Evolutionary conservation across 2,888 invertebrate genomes (phyloP).

Genomic region (Nomada ferruginata): DNA sequence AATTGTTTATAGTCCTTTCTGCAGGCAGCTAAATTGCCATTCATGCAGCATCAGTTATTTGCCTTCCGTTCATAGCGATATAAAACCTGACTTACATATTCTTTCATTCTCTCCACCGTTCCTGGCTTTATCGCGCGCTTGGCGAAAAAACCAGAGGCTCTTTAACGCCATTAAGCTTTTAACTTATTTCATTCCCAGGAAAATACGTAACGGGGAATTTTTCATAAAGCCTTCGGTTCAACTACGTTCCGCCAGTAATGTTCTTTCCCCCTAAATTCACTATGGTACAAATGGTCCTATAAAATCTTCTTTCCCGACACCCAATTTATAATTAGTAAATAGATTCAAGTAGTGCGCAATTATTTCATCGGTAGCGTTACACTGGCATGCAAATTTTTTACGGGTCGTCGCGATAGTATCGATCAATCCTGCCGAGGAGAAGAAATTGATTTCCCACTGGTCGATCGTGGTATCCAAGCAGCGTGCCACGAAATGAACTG

Average conservation of each 20-base stretch:
- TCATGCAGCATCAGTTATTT: slow-evolving; percentile 4
- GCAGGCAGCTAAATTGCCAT: neutral
- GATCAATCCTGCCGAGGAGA: neutral
- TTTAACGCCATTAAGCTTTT: neutral
- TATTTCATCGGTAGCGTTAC: neutral
- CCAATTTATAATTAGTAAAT: neutral
- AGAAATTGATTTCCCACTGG: neutral
- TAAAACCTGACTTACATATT: neutral
- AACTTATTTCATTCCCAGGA: neutral
- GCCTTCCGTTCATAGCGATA: neutral
- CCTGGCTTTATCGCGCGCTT: neutral
- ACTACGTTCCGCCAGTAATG: neutral
- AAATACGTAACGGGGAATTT: neutral
- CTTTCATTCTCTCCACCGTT: neutral
- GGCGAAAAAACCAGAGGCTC: neutral
- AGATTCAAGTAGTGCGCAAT: neutral
- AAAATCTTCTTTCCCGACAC: neutral
- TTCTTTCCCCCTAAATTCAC: neutral
- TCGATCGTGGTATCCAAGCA: neutral
- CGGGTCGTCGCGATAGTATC: neutral
- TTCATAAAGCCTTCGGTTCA: neutral
- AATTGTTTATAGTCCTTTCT: neutral
- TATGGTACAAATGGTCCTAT: neutral
- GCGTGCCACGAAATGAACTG: neutral
- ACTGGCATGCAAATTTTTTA: neutral